These are phyloP conservation scores for Latrodectus geometricus DNA, from an alignment of 1,140 invertebrate species.

Conservation along the genomic window DNA sequence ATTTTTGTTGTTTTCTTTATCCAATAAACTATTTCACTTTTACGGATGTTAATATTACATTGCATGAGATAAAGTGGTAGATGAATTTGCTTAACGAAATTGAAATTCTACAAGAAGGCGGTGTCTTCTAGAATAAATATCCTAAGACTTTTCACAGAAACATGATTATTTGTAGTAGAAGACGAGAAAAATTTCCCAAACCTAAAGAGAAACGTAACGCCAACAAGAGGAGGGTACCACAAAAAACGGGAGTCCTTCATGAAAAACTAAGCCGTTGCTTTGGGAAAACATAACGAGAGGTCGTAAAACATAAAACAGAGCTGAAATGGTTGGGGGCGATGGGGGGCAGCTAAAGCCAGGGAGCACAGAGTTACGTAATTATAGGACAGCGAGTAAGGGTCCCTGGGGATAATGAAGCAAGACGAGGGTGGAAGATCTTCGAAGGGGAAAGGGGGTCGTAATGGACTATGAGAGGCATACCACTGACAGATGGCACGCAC, in stretches of 20 bases:
- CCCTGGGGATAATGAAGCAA: conserved; percentile 46
- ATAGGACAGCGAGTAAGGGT: conserved; percentile 36
- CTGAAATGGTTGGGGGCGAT: background rate
- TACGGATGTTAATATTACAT: no score
- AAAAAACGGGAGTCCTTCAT: background rate
- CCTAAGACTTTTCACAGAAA: background rate
- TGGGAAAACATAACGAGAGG: conserved; percentile 41
- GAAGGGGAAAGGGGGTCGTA: conserved; percentile 2
- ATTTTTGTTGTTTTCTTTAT: no score
- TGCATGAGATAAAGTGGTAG: background rate
- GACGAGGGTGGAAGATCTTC: background rate
- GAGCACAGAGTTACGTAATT: conserved; percentile 56
- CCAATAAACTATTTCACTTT: no score
- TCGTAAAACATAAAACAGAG: conserved; percentile 55
- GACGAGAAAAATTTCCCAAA: background rate
- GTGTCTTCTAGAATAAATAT: background rate
- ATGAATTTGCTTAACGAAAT: no score
- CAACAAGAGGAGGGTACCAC: background rate
- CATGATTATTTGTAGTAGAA: no score
- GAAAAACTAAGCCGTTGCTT: background rate
- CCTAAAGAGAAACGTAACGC: background rate
- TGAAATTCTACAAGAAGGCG: background rate
- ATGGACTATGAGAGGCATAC: conserved; percentile 43
- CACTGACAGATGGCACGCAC: conserved; percentile 57
- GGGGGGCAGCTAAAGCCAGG: conserved; percentile 35